phyloP scores from a whole-genome alignment of 2,113 vertebrate species.

The Nyctereutes procyonoides region DNA sequence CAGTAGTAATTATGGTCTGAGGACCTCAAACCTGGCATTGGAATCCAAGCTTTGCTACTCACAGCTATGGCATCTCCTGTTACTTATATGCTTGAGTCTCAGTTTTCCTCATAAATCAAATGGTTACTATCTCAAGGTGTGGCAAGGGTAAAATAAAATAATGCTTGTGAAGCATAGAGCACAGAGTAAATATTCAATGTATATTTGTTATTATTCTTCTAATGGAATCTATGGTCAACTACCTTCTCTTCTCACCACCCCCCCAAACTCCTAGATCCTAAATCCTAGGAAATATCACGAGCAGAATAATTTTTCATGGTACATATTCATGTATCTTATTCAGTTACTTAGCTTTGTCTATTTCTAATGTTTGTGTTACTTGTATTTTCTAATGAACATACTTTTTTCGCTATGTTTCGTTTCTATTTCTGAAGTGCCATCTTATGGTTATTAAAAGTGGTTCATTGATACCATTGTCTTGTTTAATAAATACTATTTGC shows the following conservation, averaged over 20 bases:
- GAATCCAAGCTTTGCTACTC: background rate
- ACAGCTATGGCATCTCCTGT: background rate
- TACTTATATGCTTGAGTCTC: background rate
- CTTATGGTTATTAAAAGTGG: background rate
- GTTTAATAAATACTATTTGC: background rate
- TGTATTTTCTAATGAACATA: background rate
- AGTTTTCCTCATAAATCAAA: background rate
- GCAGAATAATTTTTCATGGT: slow-evolving; percentile 4
- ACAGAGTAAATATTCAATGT: background rate
- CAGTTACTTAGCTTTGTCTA: background rate
- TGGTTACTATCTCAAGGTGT: background rate
- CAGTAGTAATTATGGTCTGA: background rate
- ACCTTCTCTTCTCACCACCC: background rate
- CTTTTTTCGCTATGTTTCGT: background rate
- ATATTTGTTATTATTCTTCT: background rate
- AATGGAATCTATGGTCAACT: background rate
- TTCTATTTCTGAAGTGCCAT: background rate
- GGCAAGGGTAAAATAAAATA: background rate
- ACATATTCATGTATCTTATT: background rate
- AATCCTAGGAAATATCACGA: background rate
- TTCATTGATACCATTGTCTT: background rate
- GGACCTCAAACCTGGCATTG: background rate
- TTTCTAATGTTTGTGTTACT: background rate
- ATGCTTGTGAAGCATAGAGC: background rate
- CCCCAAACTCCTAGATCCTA: background rate